These are phyloP conservation scores for Horisme vitalbata DNA, from an alignment of 2,888 invertebrate species.

Conservation along the genomic window DNA sequence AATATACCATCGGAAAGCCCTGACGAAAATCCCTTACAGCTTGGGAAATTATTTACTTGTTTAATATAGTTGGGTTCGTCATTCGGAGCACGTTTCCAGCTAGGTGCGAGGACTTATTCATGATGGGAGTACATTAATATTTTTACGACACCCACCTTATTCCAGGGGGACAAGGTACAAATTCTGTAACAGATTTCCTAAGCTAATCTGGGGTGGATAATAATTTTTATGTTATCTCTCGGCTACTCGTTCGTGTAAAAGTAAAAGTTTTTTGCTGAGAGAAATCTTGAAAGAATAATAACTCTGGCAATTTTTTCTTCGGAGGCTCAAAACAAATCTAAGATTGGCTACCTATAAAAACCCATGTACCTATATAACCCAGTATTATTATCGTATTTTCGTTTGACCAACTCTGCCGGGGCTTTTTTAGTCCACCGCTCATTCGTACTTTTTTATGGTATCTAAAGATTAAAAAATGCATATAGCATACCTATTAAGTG, in stretches of 20 bases:
- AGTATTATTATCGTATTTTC: too few species aligned
- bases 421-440: too few species aligned
- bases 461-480: too few species aligned
- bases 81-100: constrained; percentile 52
- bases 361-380: too few species aligned
- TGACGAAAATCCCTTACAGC: constrained; percentile 53
- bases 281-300: constrained; percentile 6
- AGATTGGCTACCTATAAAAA: too few species aligned
- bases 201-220: constrained; percentile 26
- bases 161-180: constrained; percentile 19
- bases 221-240: constrained; percentile 30
- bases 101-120: constrained; percentile 40
- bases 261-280: neutral
- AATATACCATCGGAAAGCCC: constrained; percentile 7
- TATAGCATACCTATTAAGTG: too few species aligned
- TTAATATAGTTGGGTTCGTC: constrained; percentile 49
- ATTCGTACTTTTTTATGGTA: too few species aligned
- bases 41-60: constrained; percentile 66
- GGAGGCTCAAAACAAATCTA: too few species aligned
- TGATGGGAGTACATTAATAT: constrained; percentile 32
- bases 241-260: constrained; percentile 17
- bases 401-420: too few species aligned
- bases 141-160: constrained; percentile 21
- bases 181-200: constrained; percentile 5
- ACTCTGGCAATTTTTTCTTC: too few species aligned